Conservation (phyloP, 1,140 invertebrate species). For the Camponotus floridanus region DNA sequence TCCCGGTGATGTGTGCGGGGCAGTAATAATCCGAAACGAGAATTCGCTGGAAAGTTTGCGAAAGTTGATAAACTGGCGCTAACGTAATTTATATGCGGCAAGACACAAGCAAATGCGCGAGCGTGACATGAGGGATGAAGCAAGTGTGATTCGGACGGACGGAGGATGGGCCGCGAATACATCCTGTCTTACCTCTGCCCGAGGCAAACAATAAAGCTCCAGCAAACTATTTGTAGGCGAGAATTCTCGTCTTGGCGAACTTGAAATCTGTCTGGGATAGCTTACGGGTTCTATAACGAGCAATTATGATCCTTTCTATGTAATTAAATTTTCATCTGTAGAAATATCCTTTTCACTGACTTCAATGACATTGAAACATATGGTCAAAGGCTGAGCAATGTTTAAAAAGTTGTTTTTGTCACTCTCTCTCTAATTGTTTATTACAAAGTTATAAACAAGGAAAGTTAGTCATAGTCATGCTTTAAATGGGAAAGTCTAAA, state of each 20-base stretch:
- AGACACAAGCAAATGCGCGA: slow-evolving; percentile 29
- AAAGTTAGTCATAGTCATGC: no score
- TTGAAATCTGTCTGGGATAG: slow-evolving; percentile 53
- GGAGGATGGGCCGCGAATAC: background rate
- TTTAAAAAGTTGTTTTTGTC: no score
- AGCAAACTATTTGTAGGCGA: slow-evolving; percentile 43
- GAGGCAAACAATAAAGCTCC: slow-evolving; percentile 51
- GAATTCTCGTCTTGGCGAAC: slow-evolving; percentile 37
- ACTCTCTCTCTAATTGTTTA: no score
- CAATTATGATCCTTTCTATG: background rate
- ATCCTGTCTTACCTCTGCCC: slow-evolving; percentile 40
- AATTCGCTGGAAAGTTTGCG: slow-evolving; percentile 41
- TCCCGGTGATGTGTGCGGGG: background rate
- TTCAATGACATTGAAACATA: no score
- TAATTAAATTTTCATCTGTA: background rate
- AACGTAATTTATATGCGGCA: slow-evolving; percentile 56
- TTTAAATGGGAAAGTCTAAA: no score
- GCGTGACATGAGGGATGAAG: slow-evolving; percentile 9
- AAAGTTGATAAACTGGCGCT: slow-evolving; percentile 58
- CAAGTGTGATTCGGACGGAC: background rate
- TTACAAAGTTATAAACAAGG: no score
- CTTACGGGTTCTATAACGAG: slow-evolving; percentile 7
- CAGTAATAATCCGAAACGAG: slow-evolving; percentile 48
- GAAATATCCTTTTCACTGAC: background rate
- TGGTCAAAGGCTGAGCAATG: no score